These are phyloP conservation scores for Marmota flaviventris DNA, from an alignment of 2,113 vertebrate species.

Conservation along the genomic window DNA sequence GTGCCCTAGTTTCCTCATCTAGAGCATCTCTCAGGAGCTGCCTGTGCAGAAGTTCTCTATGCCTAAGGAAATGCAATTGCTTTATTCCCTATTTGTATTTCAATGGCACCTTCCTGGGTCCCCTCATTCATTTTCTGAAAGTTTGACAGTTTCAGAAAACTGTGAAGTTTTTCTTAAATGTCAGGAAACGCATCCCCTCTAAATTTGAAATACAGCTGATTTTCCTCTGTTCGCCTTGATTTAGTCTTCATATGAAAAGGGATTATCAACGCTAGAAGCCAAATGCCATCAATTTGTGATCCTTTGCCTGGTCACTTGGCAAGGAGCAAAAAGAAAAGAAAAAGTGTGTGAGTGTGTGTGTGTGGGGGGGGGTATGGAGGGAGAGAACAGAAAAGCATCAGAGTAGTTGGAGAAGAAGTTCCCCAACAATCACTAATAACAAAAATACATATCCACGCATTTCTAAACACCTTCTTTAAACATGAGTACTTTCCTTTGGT, in stretches of 20 bases:
- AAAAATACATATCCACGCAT: background rate
- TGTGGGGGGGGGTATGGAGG: background rate
- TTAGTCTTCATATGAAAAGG: slow-evolving; percentile 20
- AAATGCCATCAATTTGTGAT: background rate
- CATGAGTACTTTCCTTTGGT: background rate
- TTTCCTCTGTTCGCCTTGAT: background rate
- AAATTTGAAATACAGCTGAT: background rate
- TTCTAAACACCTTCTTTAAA: background rate
- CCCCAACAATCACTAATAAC: background rate
- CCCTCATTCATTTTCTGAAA: background rate
- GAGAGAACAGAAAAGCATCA: background rate
- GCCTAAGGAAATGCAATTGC: background rate
- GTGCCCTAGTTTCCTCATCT: background rate
- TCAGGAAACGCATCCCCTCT: background rate
- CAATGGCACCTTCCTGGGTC: no score
- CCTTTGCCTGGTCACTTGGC: background rate
- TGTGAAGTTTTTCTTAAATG: background rate
- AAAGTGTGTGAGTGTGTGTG: no score
- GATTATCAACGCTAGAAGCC: background rate
- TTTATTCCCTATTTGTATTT: background rate
- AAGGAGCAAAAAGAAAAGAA: background rate
- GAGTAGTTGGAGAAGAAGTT: background rate
- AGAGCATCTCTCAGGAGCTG: background rate
- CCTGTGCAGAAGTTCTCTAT: background rate
- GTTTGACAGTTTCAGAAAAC: background rate